Evolutionary conservation across 2,113 vertebrate genomes (phyloP).

Genomic region (Odontophorus gujanensis): DNA sequence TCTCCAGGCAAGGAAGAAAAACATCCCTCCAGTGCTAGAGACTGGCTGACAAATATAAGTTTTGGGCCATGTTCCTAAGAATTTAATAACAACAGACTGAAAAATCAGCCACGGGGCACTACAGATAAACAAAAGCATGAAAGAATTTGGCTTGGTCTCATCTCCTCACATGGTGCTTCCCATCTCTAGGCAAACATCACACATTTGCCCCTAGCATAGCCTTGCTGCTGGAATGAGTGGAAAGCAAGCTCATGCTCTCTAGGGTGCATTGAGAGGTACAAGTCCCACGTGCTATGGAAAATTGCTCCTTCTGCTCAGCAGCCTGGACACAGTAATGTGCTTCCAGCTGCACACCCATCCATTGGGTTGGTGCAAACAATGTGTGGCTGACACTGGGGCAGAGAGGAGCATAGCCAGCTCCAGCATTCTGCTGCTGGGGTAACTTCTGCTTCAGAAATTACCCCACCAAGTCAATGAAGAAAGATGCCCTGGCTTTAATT

Average conservation of each 20-base stretch:
- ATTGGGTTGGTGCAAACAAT: background rate
- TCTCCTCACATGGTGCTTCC: background rate
- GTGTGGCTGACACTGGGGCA: background rate
- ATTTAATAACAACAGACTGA: background rate
- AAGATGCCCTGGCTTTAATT: rapidly evolving
- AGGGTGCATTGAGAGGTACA: background rate
- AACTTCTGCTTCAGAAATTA: background rate
- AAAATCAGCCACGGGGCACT: background rate
- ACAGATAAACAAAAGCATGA: conserved; percentile 52
- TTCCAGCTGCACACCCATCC: background rate
- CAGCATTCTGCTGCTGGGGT: background rate
- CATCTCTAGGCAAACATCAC: background rate
- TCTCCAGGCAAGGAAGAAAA: background rate
- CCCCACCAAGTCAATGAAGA: background rate
- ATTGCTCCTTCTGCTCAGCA: background rate
- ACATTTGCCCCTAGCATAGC: background rate
- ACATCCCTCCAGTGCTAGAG: background rate
- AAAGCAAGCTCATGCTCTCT: background rate
- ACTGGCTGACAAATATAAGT: background rate
- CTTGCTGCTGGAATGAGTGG: background rate
- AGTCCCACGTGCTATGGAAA: background rate
- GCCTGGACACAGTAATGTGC: background rate
- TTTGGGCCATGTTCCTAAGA: background rate
- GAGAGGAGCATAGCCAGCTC: background rate
- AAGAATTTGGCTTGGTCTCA: background rate